Percentiles rank a stretch among this genome's conserved stretches.
phyloP scores from a whole-genome alignment of 2,797 vertebrate genomes.

The Decapterus maruadsi region DNA sequence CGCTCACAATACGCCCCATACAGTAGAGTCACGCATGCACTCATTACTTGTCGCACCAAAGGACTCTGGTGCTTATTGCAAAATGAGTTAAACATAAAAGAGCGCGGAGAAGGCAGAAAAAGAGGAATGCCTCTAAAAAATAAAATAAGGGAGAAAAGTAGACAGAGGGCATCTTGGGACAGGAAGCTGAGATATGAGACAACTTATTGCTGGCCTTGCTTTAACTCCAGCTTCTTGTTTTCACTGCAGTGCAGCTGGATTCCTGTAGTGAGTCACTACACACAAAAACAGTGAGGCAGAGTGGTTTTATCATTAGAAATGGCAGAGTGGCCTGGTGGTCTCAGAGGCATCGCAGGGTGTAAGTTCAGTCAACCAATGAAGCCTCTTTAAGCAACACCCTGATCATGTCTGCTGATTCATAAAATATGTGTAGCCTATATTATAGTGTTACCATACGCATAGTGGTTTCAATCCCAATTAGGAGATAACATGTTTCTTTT shows the following conservation, averaged over 20 bases:
- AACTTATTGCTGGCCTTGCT: constrained; percentile 58
- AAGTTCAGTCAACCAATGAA: constrained; percentile 25
- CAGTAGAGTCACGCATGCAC: constrained; percentile 2
- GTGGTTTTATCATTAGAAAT: constrained; percentile 22
- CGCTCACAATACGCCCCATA: constrained; percentile 24
- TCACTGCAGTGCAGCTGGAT: constrained; percentile 32
- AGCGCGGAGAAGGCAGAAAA: constrained; percentile 8
- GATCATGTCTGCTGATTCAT: background rate
- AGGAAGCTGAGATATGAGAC: constrained; percentile 57
- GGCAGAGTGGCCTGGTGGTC: constrained; percentile 18
- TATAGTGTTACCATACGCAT: background rate
- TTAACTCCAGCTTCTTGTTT: constrained; percentile 48
- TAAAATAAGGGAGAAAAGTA: constrained; percentile 44
- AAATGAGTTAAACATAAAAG: constrained; percentile 52
- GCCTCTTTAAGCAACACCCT: constrained; percentile 21
- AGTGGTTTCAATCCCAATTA: background rate
- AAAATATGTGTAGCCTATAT: background rate
- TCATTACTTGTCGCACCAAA: constrained; percentile 53
- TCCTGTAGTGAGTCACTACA: constrained; percentile 48
- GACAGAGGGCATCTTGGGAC: constrained; percentile 60
- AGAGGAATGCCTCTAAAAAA: constrained; percentile 51
- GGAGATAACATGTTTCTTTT: background rate
- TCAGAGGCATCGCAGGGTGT: constrained; percentile 27
- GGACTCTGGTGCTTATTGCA: constrained; percentile 43
- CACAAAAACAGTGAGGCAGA: constrained; percentile 42